These are phyloP conservation scores for Lasioglossum leucozonium DNA, from an alignment of 2,888 invertebrate species.

Conservation along the genomic window DNA sequence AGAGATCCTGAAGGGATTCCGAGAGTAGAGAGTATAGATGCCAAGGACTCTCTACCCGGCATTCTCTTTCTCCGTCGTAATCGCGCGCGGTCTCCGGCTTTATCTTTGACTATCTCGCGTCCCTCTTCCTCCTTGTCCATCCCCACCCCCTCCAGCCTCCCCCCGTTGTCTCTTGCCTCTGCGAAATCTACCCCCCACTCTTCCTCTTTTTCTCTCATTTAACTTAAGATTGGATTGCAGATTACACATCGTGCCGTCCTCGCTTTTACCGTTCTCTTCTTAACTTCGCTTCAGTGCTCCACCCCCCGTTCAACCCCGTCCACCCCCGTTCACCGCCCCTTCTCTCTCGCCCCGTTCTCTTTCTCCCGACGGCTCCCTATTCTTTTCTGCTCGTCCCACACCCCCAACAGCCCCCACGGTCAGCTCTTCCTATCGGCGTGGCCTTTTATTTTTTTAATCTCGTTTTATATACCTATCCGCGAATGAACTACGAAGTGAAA, in stretches of 20 bases:
- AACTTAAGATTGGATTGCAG: constrained; percentile 78
- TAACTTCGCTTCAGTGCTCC: constrained; percentile 61
- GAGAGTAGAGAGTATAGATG: constrained; percentile 66
- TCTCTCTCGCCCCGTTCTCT: not conserved
- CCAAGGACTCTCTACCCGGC: constrained; percentile 64
- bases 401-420: constrained; percentile 11
- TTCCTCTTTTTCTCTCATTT: constrained; percentile 69
- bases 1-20: constrained; percentile 73
- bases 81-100: constrained; percentile 57
- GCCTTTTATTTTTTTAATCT: constrained; percentile 64
- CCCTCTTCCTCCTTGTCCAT: constrained; percentile 11
- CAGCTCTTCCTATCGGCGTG: constrained; percentile 48
- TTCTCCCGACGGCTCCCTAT: constrained; percentile 16
- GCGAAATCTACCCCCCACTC: constrained; percentile 1
- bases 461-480: constrained; percentile 62
- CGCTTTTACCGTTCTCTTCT: constrained; percentile 64
- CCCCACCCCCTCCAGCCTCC: not conserved
- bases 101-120: constrained; percentile 48
- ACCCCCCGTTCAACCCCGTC: not conserved
- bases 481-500: constrained; percentile 64
- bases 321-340: no score
- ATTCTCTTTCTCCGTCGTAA: constrained; percentile 53
- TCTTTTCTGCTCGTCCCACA: constrained; percentile 28
- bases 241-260: constrained; percentile 73
- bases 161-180: constrained; percentile 11